These are phyloP conservation scores for Campoplex nolae DNA, from an alignment of 2,888 invertebrate species.

Conservation along the genomic window DNA sequence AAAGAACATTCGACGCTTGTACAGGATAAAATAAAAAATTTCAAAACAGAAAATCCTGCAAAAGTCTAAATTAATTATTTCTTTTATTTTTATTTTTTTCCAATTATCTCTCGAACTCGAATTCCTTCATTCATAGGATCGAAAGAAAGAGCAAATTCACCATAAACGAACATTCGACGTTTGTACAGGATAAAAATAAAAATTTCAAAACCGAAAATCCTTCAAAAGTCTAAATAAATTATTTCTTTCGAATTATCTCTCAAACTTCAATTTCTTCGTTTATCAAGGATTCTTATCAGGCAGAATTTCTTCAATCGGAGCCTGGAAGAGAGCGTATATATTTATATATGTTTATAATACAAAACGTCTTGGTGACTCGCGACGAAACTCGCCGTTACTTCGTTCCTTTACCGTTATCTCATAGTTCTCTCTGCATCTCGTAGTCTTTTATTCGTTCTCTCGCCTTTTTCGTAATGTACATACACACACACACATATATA, in stretches of 20 bases:
- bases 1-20: no score
- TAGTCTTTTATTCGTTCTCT: slow-evolving; percentile 46
- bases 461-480: not conserved
- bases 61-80: no score
- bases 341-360: slow-evolving; percentile 18
- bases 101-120: no score
- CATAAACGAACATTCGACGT: no score
- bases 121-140: no score
- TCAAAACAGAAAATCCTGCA: no score
- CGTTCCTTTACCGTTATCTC: slow-evolving; percentile 63
- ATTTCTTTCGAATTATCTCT: not conserved
- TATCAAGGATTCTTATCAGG: not conserved
- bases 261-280: not conserved
- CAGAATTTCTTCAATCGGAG: not conserved
- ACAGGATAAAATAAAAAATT: no score
- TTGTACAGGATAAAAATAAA: no score
- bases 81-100: no score
- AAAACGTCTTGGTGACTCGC: slow-evolving; percentile 58
- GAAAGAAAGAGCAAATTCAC: no score
- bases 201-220: not conserved
- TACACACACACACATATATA: not conserved
- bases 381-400: slow-evolving; percentile 63
- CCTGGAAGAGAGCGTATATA: slow-evolving; percentile 1
- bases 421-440: slow-evolving; percentile 57
- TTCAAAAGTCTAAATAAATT: not conserved